phyloP scores from a whole-genome alignment of 2,113 vertebrate species.

The Potamarius usumacintae region DNA sequence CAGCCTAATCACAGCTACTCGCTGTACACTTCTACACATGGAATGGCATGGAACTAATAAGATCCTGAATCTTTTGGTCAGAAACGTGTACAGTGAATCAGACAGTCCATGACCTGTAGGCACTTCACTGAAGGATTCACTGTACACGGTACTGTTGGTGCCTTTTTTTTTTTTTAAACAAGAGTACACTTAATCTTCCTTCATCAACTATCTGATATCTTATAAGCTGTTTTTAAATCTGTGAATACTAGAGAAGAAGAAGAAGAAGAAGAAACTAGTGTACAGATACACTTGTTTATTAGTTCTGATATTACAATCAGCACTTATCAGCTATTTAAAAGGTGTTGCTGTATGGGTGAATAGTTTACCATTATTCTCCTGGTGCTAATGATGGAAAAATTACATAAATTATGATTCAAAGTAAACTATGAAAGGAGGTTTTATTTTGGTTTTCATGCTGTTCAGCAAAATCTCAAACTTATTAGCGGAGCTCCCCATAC shows the following conservation, averaged over 20 bases:
- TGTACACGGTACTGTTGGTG: background rate
- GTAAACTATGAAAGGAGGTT: background rate
- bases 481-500: no score
- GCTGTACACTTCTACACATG: background rate
- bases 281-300: background rate
- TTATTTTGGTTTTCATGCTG: no score
- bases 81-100: background rate
- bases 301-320: background rate
- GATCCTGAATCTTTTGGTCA: background rate
- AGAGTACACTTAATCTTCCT: no score
- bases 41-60: no score
- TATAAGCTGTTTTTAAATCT: background rate
- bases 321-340: background rate
- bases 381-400: background rate
- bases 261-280: no score
- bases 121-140: background rate
- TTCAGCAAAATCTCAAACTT: no score
- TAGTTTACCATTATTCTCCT: no score
- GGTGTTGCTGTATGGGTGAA: background rate
- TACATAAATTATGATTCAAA: background rate
- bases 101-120: background rate
- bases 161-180: background rate
- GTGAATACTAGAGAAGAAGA: no score
- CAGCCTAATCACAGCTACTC: background rate
- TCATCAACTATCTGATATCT: no score